Base-by-base conservation (phyloP, 2,113 vertebrate genomes). In the Gambusia holbrooki region DNA sequence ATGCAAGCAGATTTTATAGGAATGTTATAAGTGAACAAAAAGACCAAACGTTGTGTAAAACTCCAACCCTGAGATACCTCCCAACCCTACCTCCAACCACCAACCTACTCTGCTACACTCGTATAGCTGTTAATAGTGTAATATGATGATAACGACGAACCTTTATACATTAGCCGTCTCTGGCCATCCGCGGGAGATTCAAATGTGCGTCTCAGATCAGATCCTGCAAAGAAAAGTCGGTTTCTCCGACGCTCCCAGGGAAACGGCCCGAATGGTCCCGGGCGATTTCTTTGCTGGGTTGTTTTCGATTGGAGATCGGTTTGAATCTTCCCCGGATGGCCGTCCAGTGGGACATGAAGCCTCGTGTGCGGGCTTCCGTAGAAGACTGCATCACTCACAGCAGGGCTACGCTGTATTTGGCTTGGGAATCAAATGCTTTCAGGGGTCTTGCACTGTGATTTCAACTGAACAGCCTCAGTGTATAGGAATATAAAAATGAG, bases 41-140 rank as follows among this genome's bases (percentile, higher is more conserved):
- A 40, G 89, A 92, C 89, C 91, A 91, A 92, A 92, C 81, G 87
- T 89, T 66, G 66, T 77, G 84, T 88, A 86, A 37, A 88, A 90
- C 68, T 87, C 85, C 79, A 91, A 90, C 80, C 83, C 87, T 83
- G 80, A 88, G 82, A 89, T 90, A 90, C 88, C 90, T 89, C 85
- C 89, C 86, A 87, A 86, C 92, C 89, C 90, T 88, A 88, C 89
- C 90, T 92, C 92, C 88, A 85, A 89, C 88, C 85, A 88, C 83
- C 86, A 81, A 90, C 85, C 86, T 90, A 78, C 87, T 90, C 84
- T 71, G 78, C 88, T 84, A 83, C 74, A 40, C 90, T 86, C 87
- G 70, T 85, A 73, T 79, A 88, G 82, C 72, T 70, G 84, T 85
- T 84, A 88, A 75, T 76, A 63, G 60, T 84, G 73, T 75, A 81